phyloP scores from a whole-genome alignment of 2,797 vertebrate genomes.

The Smutsia temminckii region DNA sequence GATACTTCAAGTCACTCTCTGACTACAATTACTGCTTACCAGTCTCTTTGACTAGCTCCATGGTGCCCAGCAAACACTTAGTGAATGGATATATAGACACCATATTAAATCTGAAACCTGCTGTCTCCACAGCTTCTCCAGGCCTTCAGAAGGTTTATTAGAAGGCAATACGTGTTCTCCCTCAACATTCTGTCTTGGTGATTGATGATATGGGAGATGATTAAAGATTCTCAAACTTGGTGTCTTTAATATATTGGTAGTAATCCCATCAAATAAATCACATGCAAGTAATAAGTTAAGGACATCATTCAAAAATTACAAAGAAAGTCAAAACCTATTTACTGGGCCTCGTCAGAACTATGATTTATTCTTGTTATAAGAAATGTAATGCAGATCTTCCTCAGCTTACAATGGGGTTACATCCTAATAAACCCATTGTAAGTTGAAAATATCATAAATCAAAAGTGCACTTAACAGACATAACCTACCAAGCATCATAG shows the following conservation, averaged over 20 bases:
- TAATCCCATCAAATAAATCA: conserved; percentile 76
- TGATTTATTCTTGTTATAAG: conserved; percentile 55
- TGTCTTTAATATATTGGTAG: conserved; percentile 76
- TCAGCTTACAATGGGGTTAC: neutral
- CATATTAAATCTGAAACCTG: conserved; percentile 66
- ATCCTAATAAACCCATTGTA: neutral
- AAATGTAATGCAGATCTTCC: neutral
- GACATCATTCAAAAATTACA: conserved; percentile 69
- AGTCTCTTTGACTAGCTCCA: neutral
- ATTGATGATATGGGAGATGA: conserved; percentile 78
- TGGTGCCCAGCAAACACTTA: neutral
- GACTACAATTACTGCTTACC: neutral
- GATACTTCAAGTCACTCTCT: conserved; percentile 65
- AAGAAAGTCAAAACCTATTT: conserved; percentile 68
- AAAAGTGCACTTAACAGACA: neutral
- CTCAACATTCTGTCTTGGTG: conserved; percentile 59
- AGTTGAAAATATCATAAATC: neutral
- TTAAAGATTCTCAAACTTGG: conserved; percentile 73
- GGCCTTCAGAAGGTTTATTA: conserved; percentile 56
- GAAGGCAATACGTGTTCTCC: conserved; percentile 50
- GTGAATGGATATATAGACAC: neutral
- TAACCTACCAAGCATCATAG: neutral
- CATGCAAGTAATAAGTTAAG: conserved; percentile 65
- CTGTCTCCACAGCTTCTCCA: conserved; percentile 1
- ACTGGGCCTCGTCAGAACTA: conserved; percentile 37